A percentile compares a stretch with the other conserved stretches of the same genome.
Evolutionary conservation across 2,888 invertebrate species (phyloP).

Genomic region (Melanophora roralis): DNA sequence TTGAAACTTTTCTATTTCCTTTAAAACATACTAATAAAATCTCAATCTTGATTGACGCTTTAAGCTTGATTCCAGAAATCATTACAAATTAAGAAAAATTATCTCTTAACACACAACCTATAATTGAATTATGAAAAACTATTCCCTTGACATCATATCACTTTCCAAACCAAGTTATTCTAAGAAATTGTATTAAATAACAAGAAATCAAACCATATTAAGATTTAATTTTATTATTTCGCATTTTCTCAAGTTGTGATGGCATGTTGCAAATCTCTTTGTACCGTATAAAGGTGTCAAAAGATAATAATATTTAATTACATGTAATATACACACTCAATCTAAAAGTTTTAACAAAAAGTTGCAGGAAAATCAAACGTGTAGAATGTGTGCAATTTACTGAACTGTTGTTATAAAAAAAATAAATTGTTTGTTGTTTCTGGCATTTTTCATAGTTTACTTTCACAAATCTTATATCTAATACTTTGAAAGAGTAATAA

Average conservation of each 20-base stretch:
- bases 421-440: not conserved
- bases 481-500: conserved; percentile 40
- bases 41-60: conserved; percentile 32
- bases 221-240: conserved; percentile 31
- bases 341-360: not conserved
- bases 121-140: conserved; percentile 17
- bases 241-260: conserved; percentile 29
- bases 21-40: conserved; percentile 8
- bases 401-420: conserved; percentile 22
- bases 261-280: conserved; percentile 24
- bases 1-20: not conserved
- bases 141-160: not conserved
- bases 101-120: not conserved
- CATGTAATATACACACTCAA: conserved; percentile 46
- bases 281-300: conserved; percentile 53
- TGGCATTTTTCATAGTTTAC: not conserved
- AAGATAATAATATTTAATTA: conserved; percentile 60
- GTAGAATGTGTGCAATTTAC: conserved; percentile 19
- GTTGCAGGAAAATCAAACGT: not conserved
- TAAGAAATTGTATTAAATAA: conserved; percentile 36
- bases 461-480: conserved; percentile 22
- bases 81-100: conserved; percentile 10
- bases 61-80: conserved; percentile 11
- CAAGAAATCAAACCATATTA: conserved; percentile 12
- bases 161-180: conserved; percentile 19